These are phyloP conservation scores for Cyprinodon variegatus DNA, from an alignment of 2,113 vertebrate species.

Conservation along the genomic window DNA sequence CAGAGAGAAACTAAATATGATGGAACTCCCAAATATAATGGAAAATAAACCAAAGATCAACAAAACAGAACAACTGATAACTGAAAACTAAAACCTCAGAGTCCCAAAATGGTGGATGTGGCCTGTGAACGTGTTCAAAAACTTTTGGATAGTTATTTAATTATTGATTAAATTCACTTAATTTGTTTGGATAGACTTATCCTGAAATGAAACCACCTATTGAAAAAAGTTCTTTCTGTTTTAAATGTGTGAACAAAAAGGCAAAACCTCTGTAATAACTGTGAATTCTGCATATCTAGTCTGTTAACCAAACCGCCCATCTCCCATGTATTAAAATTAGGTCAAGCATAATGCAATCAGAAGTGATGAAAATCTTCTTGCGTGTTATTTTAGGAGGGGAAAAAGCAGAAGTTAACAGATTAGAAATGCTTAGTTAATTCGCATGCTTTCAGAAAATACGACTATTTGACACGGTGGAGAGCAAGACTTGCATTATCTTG, in stretches of 20 bases:
- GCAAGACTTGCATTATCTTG: conserved; percentile 65
- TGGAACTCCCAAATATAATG: too few relatives aligned
- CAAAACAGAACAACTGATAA: too few relatives aligned
- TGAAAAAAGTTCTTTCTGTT: not conserved
- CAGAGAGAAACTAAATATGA: too few relatives aligned
- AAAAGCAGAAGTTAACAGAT: not conserved
- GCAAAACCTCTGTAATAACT: not conserved
- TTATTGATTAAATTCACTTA: not conserved
- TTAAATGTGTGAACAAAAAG: not conserved
- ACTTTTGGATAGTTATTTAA: too few relatives aligned
- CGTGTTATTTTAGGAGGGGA: conserved; percentile 11
- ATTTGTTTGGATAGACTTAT: not conserved
- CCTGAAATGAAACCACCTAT: not conserved
- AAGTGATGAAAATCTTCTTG: conserved; percentile 33
- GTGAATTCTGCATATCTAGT: conserved; percentile 20
- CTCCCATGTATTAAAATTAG: conserved; percentile 53
- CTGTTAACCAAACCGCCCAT: conserved; percentile 45
- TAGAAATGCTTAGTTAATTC: conserved; percentile 34
- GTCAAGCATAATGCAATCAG: conserved; percentile 41
- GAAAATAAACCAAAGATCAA: too few relatives aligned
- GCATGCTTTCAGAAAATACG: conserved; percentile 30
- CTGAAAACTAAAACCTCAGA: too few relatives aligned
- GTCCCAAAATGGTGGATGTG: too few relatives aligned
- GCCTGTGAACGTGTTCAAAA: not conserved
- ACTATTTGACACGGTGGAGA: conserved; percentile 56